These are phyloP conservation scores for Noctua pronuba DNA, from an alignment of 2,888 invertebrate genomes.

Conservation along the genomic window DNA sequence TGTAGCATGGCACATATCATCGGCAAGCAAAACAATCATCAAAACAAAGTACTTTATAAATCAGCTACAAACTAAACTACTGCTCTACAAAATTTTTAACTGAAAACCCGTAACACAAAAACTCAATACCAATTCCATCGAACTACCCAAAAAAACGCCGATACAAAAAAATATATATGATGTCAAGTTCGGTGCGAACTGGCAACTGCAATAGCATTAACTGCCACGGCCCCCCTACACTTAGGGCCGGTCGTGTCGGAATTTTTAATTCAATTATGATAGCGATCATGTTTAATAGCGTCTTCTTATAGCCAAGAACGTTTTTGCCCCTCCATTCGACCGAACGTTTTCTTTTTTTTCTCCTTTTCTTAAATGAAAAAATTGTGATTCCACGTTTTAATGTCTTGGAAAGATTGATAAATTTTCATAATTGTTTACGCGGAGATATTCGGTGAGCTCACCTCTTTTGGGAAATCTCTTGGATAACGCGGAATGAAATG, in stretches of 20 bases:
- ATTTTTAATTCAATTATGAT: conserved; percentile 91
- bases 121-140: neutral
- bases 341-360: conserved; percentile 61
- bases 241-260: conserved; percentile 86
- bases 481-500: conserved; percentile 1
- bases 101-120: neutral
- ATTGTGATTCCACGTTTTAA: conserved; percentile 69
- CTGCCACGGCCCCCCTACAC: conserved; percentile 67
- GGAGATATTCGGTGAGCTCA: conserved; percentile 63
- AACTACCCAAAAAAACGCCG: conserved; percentile 5
- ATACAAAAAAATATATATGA: conserved; percentile 51
- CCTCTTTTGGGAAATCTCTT: conserved; percentile 41
- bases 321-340: conserved; percentile 77
- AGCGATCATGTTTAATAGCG: conserved; percentile 90
- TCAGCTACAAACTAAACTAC: neutral
- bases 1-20: no score
- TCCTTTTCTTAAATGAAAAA: conserved; percentile 63
- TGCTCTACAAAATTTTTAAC: neutral
- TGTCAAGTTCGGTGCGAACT: conserved; percentile 48
- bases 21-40: no score
- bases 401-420: conserved; percentile 80
- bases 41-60: neutral
- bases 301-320: conserved; percentile 79
- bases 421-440: conserved; percentile 77
- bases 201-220: conserved; percentile 69